phyloP scores from a whole-genome alignment of 2,113 vertebrate genomes.

The Ifrita kowaldi region DNA sequence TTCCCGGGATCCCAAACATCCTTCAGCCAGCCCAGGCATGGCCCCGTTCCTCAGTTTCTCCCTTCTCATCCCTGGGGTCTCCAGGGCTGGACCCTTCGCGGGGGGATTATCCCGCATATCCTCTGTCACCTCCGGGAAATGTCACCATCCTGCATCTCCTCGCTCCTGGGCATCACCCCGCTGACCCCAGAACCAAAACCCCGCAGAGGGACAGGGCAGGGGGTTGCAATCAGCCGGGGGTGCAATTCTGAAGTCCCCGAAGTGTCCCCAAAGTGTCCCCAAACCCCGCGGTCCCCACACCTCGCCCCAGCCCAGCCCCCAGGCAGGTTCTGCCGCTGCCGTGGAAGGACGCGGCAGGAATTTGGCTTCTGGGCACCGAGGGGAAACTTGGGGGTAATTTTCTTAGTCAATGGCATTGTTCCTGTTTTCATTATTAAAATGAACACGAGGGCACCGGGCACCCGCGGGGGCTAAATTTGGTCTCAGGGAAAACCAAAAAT shows the following conservation, averaged over 20 bases:
- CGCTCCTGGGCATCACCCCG: fast-evolving
- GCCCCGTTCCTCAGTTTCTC: not conserved
- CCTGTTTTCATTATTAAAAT: constrained; percentile 56
- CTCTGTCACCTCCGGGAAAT: fast-evolving
- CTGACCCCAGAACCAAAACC: not conserved
- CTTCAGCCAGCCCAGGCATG: fast-evolving
- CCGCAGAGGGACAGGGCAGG: not conserved
- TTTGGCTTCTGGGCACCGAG: not conserved
- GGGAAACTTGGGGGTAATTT: constrained; percentile 22
- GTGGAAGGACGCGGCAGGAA: not conserved
- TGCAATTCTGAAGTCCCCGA: not conserved
- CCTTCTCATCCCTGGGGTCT: not conserved
- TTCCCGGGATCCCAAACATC: fast-evolving
- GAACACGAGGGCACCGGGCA: not conserved
- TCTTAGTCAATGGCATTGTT: not conserved
- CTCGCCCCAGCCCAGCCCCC: not conserved
- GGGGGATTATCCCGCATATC: not conserved
- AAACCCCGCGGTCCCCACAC: fast-evolving
- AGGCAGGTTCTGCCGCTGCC: not conserved
- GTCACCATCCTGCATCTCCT: not conserved
- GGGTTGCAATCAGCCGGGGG: no score
- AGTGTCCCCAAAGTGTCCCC: not conserved
- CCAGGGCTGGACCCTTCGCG: fast-evolving
- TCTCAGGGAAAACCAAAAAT: not conserved
- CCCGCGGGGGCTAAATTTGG: constrained; percentile 42